Conservation (phyloP, 2,797 vertebrate genomes). For the Pipistrellus kuhlii region DNA sequence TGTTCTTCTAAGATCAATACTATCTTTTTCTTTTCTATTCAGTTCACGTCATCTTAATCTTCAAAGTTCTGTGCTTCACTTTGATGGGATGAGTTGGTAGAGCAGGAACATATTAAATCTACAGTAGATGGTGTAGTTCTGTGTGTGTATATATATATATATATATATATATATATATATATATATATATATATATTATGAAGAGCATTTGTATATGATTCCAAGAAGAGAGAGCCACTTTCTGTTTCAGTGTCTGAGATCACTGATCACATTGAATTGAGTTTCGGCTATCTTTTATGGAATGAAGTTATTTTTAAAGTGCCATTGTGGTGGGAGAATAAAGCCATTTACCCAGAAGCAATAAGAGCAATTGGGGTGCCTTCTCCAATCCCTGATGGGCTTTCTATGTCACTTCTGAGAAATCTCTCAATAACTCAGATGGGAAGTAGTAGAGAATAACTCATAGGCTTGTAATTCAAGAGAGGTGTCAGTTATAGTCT, state of each 20-base stretch:
- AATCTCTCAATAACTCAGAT: background rate
- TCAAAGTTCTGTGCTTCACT: constrained; percentile 9
- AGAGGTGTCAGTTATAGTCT: background rate
- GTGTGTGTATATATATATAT: background rate
- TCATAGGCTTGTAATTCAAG: background rate
- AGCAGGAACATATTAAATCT: background rate
- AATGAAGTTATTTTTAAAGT: constrained; percentile 8
- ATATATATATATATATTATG: background rate
- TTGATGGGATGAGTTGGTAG: background rate
- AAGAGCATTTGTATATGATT: background rate
- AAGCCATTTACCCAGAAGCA: background rate
- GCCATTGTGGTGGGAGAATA: background rate
- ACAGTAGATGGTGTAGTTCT: background rate
- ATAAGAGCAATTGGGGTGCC: background rate
- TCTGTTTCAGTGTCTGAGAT: background rate
- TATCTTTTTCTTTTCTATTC: background rate
- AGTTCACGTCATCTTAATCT: background rate
- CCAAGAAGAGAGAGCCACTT: background rate
- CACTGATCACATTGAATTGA: background rate
- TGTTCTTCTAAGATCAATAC: background rate
- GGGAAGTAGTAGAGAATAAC: background rate
- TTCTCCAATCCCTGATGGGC: background rate
- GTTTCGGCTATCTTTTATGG: background rate
- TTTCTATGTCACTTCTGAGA: constrained; percentile 11
- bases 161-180: too few relatives aligned